Conservation (phyloP, 1,140 invertebrate genomes). For the Penaeus chinensis region DNA sequence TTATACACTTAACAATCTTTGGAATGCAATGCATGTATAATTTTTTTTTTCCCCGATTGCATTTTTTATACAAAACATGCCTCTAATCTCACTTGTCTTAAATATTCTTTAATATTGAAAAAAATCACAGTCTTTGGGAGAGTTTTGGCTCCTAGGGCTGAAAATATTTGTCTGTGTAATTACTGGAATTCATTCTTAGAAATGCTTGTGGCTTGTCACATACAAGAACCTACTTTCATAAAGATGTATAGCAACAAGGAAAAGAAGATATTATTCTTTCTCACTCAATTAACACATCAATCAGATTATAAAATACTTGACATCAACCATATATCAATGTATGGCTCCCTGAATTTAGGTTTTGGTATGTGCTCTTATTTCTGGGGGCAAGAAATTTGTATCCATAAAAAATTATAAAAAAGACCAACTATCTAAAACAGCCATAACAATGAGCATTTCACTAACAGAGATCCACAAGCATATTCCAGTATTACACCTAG, state of each 20-base stretch:
- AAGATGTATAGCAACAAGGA: background rate
- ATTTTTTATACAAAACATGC: slow-evolving; percentile 55
- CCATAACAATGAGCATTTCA: slow-evolving; percentile 27
- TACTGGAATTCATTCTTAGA: slow-evolving; percentile 16
- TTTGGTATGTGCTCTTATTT: no score
- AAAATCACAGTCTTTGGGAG: slow-evolving; percentile 60
- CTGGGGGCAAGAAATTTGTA: no score
- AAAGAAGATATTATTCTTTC: no score
- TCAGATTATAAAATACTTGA: slow-evolving; percentile 25
- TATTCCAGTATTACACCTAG: slow-evolving; percentile 51
- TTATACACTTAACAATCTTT: slow-evolving; percentile 62
- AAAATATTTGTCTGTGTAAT: slow-evolving; percentile 37
- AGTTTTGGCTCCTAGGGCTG: slow-evolving; percentile 55
- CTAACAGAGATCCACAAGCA: slow-evolving; percentile 30
- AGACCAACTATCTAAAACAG: no score
- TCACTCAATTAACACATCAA: slow-evolving; percentile 8
- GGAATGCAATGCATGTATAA: slow-evolving; percentile 61
- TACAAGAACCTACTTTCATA: background rate
- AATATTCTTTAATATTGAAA: slow-evolving; percentile 55
- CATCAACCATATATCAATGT: background rate
- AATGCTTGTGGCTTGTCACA: slow-evolving; percentile 34
- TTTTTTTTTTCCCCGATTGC: slow-evolving; percentile 45
- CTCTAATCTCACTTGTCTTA: slow-evolving; percentile 53
- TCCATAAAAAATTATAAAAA: no score
- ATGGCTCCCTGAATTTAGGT: no score